Percentiles rank a stretch among this genome's conserved stretches.
phyloP scores from a whole-genome alignment of 2,888 invertebrate species.

The Allophyes oxyacanthae region DNA sequence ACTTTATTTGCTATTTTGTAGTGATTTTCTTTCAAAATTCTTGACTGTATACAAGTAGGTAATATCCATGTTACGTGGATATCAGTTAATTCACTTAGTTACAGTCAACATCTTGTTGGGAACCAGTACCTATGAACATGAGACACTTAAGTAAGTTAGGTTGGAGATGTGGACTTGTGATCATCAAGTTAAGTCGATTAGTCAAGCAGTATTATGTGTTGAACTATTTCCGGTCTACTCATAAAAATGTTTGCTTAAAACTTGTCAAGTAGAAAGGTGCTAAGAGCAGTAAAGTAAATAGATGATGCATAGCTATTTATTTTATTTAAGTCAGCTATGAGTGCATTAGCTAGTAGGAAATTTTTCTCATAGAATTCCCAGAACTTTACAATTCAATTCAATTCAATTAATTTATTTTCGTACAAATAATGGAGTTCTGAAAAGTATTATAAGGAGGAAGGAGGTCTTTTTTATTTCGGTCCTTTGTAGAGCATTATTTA shows the following conservation, averaged over 20 bases:
- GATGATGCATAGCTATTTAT: conserved; percentile 1
- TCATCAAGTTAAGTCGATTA: conserved; percentile 42
- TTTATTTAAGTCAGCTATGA: neutral
- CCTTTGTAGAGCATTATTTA: too few relatives aligned
- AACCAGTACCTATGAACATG: conserved; percentile 22
- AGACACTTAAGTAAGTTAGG: conserved; percentile 18
- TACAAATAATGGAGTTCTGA: too few relatives aligned
- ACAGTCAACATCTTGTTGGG: conserved; percentile 8
- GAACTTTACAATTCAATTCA: too few relatives aligned
- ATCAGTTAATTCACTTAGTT: conserved; percentile 19
- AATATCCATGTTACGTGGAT: conserved; percentile 12
- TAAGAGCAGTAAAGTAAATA: conserved; percentile 27
- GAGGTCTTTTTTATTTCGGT: too few relatives aligned
- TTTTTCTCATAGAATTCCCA: too few relatives aligned
- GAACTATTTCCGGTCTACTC: conserved; percentile 24
- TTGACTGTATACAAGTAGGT: conserved; percentile 10
- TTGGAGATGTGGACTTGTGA: conserved; percentile 22
- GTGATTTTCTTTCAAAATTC: too few relatives aligned
- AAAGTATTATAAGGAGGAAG: too few relatives aligned
- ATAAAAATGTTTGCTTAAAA: conserved; percentile 33
- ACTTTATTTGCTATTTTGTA: too few relatives aligned
- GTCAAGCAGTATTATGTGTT: conserved; percentile 32
- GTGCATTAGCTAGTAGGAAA: too few relatives aligned
- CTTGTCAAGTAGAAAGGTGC: conserved; percentile 32
- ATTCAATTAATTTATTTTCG: too few relatives aligned